Evolutionary conservation across 2,113 vertebrate genomes (phyloP).

Genomic region (Hypocryptadius cinnamomeus): DNA sequence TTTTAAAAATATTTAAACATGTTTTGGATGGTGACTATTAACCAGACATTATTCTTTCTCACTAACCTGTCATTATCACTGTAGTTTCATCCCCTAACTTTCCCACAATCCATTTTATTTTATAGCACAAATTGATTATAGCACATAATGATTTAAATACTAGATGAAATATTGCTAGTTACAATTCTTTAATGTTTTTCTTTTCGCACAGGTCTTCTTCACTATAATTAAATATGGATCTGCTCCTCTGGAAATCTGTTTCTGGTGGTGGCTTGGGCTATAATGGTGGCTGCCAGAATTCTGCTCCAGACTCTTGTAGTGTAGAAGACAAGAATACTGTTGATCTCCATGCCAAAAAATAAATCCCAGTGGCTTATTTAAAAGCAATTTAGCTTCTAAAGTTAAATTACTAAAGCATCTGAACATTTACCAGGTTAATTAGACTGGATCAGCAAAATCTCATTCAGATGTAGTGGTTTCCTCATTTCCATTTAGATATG

Average conservation of each 20-base stretch:
- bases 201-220: not conserved
- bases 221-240: not conserved
- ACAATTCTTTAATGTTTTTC: not conserved
- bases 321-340: not conserved
- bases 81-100: not conserved
- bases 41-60: not conserved
- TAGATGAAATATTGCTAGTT: not conserved
- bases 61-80: not conserved
- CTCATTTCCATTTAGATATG: constrained; percentile 36
- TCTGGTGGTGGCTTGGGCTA: not conserved
- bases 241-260: not conserved
- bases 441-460: constrained; percentile 45
- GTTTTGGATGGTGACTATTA: not conserved
- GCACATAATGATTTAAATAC: not conserved
- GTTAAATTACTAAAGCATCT: constrained; percentile 36
- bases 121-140: not conserved
- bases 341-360: not conserved
- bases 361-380: constrained; percentile 18
- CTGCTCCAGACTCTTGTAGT: not conserved
- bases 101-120: not conserved
- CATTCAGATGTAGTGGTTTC: constrained; percentile 21
- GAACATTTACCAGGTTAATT: constrained; percentile 36
- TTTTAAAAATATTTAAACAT: not conserved
- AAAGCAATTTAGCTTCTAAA: constrained; percentile 6
- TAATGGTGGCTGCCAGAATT: not conserved